These are phyloP conservation scores for Vulpes vulpes DNA, from an alignment of 2,113 vertebrate species.

Conservation along the genomic window DNA sequence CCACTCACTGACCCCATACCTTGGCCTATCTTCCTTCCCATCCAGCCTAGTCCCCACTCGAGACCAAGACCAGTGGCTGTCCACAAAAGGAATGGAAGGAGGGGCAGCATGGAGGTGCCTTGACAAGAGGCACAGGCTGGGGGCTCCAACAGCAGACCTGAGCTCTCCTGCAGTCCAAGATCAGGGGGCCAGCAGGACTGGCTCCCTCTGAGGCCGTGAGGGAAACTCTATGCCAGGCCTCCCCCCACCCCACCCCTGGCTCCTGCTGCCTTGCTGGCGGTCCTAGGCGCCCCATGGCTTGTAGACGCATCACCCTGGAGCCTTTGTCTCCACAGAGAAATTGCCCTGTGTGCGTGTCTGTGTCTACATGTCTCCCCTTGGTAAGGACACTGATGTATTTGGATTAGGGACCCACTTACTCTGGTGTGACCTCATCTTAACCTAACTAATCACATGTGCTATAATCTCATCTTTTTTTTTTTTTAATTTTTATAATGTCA, in stretches of 20 bases:
- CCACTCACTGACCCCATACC: fast-evolving
- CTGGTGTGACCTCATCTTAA: background rate
- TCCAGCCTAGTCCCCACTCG: background rate
- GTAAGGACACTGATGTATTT: background rate
- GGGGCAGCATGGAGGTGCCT: background rate
- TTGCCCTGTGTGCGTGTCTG: background rate
- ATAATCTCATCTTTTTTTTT: too few relatives aligned
- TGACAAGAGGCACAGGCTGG: background rate
- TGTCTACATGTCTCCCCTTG: background rate
- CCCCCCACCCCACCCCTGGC: too few relatives aligned
- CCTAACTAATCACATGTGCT: background rate
- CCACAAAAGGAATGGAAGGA: background rate
- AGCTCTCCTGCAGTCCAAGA: background rate
- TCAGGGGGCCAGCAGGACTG: fast-evolving
- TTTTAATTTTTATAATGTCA: too few relatives aligned
- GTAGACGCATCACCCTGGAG: too few relatives aligned
- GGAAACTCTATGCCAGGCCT: background rate
- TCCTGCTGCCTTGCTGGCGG: too few relatives aligned
- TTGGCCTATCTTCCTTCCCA: background rate
- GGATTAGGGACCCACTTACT: background rate
- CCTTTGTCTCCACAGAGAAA: background rate
- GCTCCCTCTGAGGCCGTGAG: fast-evolving
- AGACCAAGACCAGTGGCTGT: background rate
- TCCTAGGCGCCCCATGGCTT: fast-evolving
- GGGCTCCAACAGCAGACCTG: background rate